A percentile compares a stretch with the other conserved stretches of the same genome.
Evolutionary conservation across 2,113 vertebrate genomes (phyloP).

Genomic region (Corvus hawaiiensis): DNA sequence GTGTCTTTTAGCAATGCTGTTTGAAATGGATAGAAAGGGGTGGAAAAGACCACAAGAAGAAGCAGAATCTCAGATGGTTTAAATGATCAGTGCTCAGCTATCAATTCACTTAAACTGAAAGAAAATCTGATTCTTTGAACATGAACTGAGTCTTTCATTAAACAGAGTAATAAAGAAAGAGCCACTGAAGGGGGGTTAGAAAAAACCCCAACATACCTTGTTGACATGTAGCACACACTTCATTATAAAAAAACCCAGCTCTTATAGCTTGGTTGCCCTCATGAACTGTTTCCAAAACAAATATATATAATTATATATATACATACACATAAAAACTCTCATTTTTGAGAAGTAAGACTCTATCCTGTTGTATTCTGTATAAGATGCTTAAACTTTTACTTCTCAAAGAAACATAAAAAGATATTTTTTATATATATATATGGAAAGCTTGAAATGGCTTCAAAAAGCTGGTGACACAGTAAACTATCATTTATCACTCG

Average conservation of each 20-base stretch:
- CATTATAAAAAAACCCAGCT: background rate
- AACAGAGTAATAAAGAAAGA: background rate
- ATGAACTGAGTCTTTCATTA: background rate
- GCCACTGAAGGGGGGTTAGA: background rate
- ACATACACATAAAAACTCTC: accelerated
- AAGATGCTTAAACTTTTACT: background rate
- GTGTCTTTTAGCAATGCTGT: background rate
- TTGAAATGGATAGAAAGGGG: background rate
- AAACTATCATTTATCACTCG: background rate
- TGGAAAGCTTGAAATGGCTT: background rate
- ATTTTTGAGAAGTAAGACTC: background rate
- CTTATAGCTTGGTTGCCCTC: background rate
- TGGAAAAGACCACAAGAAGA: background rate
- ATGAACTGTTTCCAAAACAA: background rate
- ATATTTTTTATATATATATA: background rate
- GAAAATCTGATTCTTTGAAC: background rate
- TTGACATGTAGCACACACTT: background rate
- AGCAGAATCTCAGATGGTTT: background rate
- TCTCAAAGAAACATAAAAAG: background rate
- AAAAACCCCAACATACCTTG: background rate
- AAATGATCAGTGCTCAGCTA: background rate
- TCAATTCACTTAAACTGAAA: background rate
- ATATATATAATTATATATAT: background rate
- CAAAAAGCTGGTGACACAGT: background rate
- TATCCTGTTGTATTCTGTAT: background rate